Percentiles rank a stretch among this genome's conserved stretches.
phyloP scores from a whole-genome alignment of 2,888 invertebrate species.

The Crioceris asparagi region DNA sequence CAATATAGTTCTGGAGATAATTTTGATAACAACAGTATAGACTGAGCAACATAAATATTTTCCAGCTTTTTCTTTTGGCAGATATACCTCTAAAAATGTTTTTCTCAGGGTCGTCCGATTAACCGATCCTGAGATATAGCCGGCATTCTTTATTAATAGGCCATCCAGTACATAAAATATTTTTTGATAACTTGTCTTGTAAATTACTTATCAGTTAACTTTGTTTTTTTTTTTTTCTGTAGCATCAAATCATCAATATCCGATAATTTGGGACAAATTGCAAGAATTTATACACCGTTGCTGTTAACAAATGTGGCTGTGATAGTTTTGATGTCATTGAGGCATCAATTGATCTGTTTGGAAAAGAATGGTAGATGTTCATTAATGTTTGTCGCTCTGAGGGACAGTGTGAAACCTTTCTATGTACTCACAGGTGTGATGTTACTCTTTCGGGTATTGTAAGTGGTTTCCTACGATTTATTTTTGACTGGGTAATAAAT shows the following conservation, averaged over 20 bases:
- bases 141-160: too few species aligned
- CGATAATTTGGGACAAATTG: conserved; percentile 51
- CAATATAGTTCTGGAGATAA: too few species aligned
- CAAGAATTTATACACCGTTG: conserved; percentile 53
- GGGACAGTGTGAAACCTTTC: conserved; percentile 49
- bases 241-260: conserved; percentile 42
- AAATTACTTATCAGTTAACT: conserved; percentile 1
- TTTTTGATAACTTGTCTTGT: neutral
- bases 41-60: too few species aligned
- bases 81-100: too few species aligned
- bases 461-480: conserved; percentile 29
- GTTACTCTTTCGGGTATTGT: conserved; percentile 41
- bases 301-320: conserved; percentile 56
- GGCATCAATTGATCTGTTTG: conserved; percentile 41
- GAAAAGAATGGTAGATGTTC: conserved; percentile 24
- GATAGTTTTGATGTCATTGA: conserved; percentile 50
- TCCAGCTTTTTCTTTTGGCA: too few species aligned
- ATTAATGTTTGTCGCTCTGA: conserved; percentile 47
- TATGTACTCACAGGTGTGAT: conserved; percentile 44
- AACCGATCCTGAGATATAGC: too few species aligned
- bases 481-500: neutral
- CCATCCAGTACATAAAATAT: conserved; percentile 1
- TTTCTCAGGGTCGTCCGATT: too few species aligned
- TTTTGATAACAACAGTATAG: too few species aligned
- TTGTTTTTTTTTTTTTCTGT: conserved; percentile 3